Evolutionary conservation across 2,797 vertebrate species (phyloP).

Genomic region (Mus caroli): DNA sequence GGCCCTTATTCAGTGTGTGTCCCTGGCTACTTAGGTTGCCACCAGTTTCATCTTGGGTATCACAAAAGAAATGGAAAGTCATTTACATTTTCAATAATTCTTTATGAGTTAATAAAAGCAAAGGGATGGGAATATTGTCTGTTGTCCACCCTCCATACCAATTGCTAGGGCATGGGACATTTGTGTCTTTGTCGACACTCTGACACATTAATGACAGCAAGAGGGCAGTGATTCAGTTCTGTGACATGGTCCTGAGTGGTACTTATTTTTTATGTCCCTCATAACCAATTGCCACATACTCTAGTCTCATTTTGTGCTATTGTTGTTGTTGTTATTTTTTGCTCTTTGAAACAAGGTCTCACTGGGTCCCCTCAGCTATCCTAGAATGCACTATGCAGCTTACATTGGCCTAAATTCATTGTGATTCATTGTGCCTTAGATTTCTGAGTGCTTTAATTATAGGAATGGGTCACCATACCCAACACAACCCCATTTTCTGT

Average conservation of each 20-base stretch:
- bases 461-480: not conserved
- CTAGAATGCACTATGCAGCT: not conserved
- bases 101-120: not conserved
- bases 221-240: not conserved
- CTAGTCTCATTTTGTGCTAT: not conserved
- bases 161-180: not conserved
- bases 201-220: not conserved
- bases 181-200: not conserved
- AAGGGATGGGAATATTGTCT: not conserved
- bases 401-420: not conserved
- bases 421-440: not conserved
- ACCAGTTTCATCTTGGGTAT: not conserved
- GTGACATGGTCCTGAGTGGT: not conserved
- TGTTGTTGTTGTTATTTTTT: not conserved
- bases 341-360: not conserved
- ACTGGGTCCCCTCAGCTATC: not conserved
- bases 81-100: not conserved
- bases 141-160: not conserved
- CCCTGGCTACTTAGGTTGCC: not conserved
- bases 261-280: conserved; percentile 16
- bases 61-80: not conserved
- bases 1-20: not conserved
- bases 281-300: not conserved
- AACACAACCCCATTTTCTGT: conserved; percentile 1
- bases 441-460: not conserved